Conservation (phyloP, 2,888 invertebrate genomes). For the Unio delphinus region DNA sequence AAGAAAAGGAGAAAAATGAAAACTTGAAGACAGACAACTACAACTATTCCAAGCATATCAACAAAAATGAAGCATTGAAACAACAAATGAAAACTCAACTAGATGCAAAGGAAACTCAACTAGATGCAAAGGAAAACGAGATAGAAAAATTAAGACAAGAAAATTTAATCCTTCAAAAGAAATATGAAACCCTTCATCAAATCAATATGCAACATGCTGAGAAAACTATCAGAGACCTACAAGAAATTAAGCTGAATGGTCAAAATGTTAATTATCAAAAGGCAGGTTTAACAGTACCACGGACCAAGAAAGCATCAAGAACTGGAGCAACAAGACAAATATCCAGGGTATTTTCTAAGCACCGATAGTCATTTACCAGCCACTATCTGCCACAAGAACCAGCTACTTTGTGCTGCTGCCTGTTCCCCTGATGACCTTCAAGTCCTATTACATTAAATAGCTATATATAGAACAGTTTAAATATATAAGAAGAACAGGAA, state of each 20-base stretch:
- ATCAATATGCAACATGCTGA: slow-evolving; percentile 34
- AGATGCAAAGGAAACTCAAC: slow-evolving; percentile 6
- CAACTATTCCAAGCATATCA: slow-evolving; percentile 50
- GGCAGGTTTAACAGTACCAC: slow-evolving; percentile 3
- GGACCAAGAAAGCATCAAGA: neutral
- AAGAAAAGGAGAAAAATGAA: slow-evolving; percentile 36
- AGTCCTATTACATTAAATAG: too few relatives aligned
- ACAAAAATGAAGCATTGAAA: slow-evolving; percentile 39
- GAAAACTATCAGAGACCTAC: slow-evolving; percentile 36
- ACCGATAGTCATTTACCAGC: too few relatives aligned
- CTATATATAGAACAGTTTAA: too few relatives aligned
- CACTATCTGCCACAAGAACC: too few relatives aligned
- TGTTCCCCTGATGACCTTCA: too few relatives aligned
- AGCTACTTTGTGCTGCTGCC: too few relatives aligned
- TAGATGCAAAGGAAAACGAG: slow-evolving; percentile 19
- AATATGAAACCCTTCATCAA: slow-evolving; percentile 27
- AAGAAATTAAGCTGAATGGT: slow-evolving; percentile 13
- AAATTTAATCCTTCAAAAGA: slow-evolving; percentile 28
- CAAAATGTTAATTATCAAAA: slow-evolving; percentile 27
- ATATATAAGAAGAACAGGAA: too few relatives aligned
- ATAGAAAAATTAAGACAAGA: slow-evolving; percentile 31
- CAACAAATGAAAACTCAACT: slow-evolving; percentile 31
- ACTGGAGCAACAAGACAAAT: too few relatives aligned
- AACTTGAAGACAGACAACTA: slow-evolving; percentile 42
- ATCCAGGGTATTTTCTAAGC: too few relatives aligned